Base-by-base conservation (phyloP, 2,113 vertebrate genomes). In the Epinephelus cyanopodus region DNA sequence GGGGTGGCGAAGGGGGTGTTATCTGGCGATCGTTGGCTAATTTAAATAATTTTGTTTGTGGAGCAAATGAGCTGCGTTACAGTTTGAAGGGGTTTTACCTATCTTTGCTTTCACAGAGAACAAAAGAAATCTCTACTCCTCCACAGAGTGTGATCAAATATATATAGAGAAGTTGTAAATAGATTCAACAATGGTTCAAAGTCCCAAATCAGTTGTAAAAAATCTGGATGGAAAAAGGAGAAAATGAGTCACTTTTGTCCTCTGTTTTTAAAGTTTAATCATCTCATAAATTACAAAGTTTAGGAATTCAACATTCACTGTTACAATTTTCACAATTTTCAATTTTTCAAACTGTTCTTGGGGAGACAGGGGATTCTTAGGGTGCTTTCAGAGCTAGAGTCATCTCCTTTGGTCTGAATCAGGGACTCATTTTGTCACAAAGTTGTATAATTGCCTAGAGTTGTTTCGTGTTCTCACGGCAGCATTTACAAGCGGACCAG, bases 61-160 rank as follows among this genome's bases (percentile, higher is more conserved):
- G 17, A 56, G 27, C 19, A 60, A 7, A 2, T 45, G 11, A 60
- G 27, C 15, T 50, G 48, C 17, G 17, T 18, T 50, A 14, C 10
- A 33, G 3, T 56, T 23, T 64, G 17, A n/a, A 13, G 69, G 74
- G 69, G 11, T 60, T 78, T 87, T 79, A 75, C 63, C 57, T 52
- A 0, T 52, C 74, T 12, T 45, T 37, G 1, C 2, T 29, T 67
- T 42, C 15, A 50, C 27, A 48, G 9, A 60, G 45, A 58, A 19
- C 47, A 8, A 58, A 27, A 37, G 6, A 27, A 7, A 45, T 12
- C 42, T 42, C 42, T 5, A 50, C 83, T 65, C 33, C 27, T 27
- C 52, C 7, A 63, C 37, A 50, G 3, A 15, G 56, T 6, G 54
- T 47, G 65, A 80, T 5, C 0, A 45, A 48, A 48, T 48, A 15